Evolutionary conservation across 2,113 vertebrate species (phyloP).

Genomic region (Pantherophis guttatus): DNA sequence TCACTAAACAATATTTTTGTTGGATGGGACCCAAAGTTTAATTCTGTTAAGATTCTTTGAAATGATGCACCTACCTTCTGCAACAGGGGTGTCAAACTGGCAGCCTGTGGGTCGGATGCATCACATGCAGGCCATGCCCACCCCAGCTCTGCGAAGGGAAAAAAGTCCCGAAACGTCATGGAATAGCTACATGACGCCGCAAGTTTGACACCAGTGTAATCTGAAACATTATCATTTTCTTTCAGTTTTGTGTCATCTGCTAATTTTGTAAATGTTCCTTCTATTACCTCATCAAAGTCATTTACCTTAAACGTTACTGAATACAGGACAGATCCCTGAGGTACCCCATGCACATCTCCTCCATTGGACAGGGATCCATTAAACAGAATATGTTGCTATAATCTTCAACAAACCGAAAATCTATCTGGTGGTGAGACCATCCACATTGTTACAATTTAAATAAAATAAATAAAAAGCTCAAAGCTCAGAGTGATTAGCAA

Average conservation of each 20-base stretch:
- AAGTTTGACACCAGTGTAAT: too few species aligned
- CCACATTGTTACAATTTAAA: not conserved
- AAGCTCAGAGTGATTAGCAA: not conserved
- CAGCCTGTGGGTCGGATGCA: rapidly evolving
- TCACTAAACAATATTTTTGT: not conserved
- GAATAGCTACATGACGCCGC: rapidly evolving
- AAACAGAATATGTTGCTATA: not conserved
- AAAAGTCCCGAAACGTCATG: too few species aligned
- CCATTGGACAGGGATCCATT: not conserved
- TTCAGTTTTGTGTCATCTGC: not conserved
- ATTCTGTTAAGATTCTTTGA: not conserved
- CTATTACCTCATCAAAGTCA: not conserved
- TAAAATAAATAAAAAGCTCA: not conserved
- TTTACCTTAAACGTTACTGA: not conserved
- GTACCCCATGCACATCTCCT: not conserved
- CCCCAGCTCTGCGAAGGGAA: too few species aligned
- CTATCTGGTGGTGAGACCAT: not conserved
- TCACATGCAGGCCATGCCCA: too few species aligned
- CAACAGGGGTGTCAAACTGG: not conserved
- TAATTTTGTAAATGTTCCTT: not conserved
- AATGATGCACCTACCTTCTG: not conserved
- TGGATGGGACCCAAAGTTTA: not conserved
- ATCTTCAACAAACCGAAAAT: not conserved
- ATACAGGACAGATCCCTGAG: not conserved
- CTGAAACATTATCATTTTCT: not conserved